Evolutionary conservation across 2,888 invertebrate genomes (phyloP), one percentile per base, ranked within the genome.

Genomic region (Lepas anatifera): DNA sequence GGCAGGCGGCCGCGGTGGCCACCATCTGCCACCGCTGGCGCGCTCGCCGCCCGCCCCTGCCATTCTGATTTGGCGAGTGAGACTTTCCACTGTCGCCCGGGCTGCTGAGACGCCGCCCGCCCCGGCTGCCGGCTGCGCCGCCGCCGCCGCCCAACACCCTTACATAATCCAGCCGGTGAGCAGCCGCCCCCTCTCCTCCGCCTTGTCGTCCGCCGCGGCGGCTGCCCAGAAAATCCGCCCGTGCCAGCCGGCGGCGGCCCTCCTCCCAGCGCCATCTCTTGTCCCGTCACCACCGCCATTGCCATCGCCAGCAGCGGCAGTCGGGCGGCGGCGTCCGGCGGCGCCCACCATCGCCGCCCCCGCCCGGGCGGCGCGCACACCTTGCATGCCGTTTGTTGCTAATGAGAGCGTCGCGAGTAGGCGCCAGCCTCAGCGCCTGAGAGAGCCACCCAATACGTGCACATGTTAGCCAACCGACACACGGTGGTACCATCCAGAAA

Each of bases 311-410:
- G 41, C n/a, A 1, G 41, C 41, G 41, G 41, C 2, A 10, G 41
- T 41, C 11, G 41, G 11, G 41, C 41, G 11, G 41, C 41, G 11
- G 16, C 52, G 52, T 16, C 29, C 29, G 29, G 52, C 29, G 52
- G 16, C 48, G 48, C 48, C n/a, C 48, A 4, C 25, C 16, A 41
- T 16, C 41, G 16, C 41, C 4, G 41, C 41, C 41, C 41, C 11
- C 16, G 41, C 16, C 41, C 16, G 41, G 16, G 41, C 41, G 11
- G 10, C 32, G 58, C 8, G 2, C 58, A 25, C 58, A 58, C 58
- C 58, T 58, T 58, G 58, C 35, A 58, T 58, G 58, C 58, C 52
- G 58, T 58, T 58, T 58, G 58, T 35, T 35, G 58, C 58, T 58
- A 58, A 58, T 58, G 58, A 35, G 41, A 41, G n/a, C n/a, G 58